Evolutionary conservation across 2,797 vertebrate genomes (phyloP), one percentile per base, ranked within the genome.

Genomic region (Spinus olivaceus): DNA sequence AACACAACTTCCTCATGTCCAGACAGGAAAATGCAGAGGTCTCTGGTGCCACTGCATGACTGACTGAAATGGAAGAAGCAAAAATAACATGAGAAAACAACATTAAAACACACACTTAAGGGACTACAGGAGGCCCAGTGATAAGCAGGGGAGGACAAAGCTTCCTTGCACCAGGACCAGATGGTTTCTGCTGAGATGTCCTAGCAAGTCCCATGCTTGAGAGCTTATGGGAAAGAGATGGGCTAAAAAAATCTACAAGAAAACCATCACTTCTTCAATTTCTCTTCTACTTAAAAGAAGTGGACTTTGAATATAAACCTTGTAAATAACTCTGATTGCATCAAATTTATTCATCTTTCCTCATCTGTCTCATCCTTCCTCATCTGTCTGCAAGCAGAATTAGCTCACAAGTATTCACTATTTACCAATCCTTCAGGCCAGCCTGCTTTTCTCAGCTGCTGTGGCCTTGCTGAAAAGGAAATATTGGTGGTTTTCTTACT

Each of bases 351-450:
- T 90, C 65, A 88, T 71, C 76, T 49, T 81, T 61, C 67, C 49
- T 79, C 69, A 12, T 53, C 50, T 77, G 72, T 89, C 65, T 89
- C 79, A 51, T 71, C 72, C 72, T 64, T 77, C 79, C 44, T 89
- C 65, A 18, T 44, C 5, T 78, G 6, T 74, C 90, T 86, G 57
- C 16, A 8, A 66, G 71, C 21, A 39, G 65, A 60, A 90, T 85
- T 64, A 83, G 61, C 93, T 95, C 80, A 81, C 80, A 71, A 37
- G 64, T 17, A 64, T 51, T 33, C 64, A 32, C 20, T 84, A 50
- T 81, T 95, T 86, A 84, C 63, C 69, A 73, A 7, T 27, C 8
- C 0, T 17, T 17, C 41, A 54, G 47, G 44, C 77, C 85, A 80
- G 60, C 24, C 23, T 50, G 64, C 42, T 86, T 49, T 88, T 37